Conservation (phyloP, 2,797 vertebrate species). For the Rousettus madagascariensis region DNA sequence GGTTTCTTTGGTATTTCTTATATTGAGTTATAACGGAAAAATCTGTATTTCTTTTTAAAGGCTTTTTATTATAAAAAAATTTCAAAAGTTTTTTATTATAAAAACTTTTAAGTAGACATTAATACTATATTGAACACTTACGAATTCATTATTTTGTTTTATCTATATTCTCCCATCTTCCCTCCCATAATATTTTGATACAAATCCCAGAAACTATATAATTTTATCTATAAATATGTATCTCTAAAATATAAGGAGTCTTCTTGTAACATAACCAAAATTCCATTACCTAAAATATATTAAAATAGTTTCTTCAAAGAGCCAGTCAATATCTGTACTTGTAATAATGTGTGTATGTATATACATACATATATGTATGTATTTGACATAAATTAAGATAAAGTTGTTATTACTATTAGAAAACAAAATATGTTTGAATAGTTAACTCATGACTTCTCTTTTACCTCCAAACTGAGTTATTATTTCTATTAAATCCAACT, state of each 20-base stretch:
- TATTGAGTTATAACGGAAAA: background rate
- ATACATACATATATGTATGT: background rate
- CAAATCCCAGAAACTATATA: background rate
- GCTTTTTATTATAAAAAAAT: background rate
- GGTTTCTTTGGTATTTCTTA: background rate
- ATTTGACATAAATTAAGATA: background rate
- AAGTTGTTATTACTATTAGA: background rate
- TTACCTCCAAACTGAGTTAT: background rate
- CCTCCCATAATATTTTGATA: background rate
- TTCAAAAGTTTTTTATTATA: background rate
- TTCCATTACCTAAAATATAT: background rate
- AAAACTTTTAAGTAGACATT: background rate
- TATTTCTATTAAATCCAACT: background rate
- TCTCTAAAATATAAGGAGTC: background rate
- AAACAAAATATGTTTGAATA: background rate
- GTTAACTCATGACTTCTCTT: background rate
- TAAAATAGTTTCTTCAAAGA: background rate
- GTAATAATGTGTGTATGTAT: background rate
- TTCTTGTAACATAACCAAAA: background rate
- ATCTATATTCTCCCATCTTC: background rate
- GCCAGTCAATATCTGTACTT: background rate
- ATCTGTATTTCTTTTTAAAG: background rate
- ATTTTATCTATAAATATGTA: background rate
- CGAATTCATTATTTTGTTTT: background rate
- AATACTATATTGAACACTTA: background rate